These are phyloP conservation scores for Naso thynnoides DNA, from an alignment of 2,797 vertebrate species.

Conservation along the genomic window DNA sequence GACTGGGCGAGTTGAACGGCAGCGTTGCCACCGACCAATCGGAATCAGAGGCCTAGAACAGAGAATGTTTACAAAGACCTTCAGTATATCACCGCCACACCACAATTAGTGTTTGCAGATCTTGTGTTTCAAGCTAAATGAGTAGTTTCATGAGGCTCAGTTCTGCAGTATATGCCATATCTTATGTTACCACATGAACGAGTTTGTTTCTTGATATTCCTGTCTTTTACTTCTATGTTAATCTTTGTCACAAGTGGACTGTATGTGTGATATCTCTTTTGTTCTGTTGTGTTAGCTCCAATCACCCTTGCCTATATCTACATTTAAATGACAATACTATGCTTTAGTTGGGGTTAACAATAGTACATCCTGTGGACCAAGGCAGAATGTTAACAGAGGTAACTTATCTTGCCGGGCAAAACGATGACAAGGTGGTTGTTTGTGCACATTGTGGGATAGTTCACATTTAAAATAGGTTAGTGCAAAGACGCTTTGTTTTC, in stretches of 20 bases:
- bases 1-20: slow-evolving; percentile 85
- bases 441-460: slow-evolving; percentile 43
- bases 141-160: slow-evolving; percentile 49
- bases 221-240: slow-evolving; percentile 54
- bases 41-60: slow-evolving; percentile 83
- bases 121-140: slow-evolving; percentile 61
- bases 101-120: slow-evolving; percentile 64
- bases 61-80: slow-evolving; percentile 73
- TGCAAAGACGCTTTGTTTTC: slow-evolving; percentile 56
- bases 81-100: slow-evolving; percentile 46
- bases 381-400: slow-evolving; percentile 28
- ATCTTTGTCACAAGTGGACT: slow-evolving; percentile 58
- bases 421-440: slow-evolving; percentile 16
- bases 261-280: slow-evolving; percentile 45
- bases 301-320: slow-evolving; percentile 79
- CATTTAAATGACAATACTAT: slow-evolving; percentile 70
- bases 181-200: slow-evolving; percentile 33
- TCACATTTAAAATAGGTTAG: slow-evolving; percentile 57
- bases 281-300: slow-evolving; percentile 55
- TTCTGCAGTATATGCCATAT: slow-evolving; percentile 48
- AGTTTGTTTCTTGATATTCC: slow-evolving; percentile 55
- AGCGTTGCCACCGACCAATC: slow-evolving; percentile 86
- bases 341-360: slow-evolving; percentile 51
- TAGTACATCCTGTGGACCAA: slow-evolving; percentile 36
- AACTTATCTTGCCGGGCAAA: background rate